A percentile compares a stretch with the other conserved stretches of the same genome.
These are phyloP conservation scores for Globicephala melas DNA, from an alignment of 2,113 vertebrate species.

Conservation along the genomic window DNA sequence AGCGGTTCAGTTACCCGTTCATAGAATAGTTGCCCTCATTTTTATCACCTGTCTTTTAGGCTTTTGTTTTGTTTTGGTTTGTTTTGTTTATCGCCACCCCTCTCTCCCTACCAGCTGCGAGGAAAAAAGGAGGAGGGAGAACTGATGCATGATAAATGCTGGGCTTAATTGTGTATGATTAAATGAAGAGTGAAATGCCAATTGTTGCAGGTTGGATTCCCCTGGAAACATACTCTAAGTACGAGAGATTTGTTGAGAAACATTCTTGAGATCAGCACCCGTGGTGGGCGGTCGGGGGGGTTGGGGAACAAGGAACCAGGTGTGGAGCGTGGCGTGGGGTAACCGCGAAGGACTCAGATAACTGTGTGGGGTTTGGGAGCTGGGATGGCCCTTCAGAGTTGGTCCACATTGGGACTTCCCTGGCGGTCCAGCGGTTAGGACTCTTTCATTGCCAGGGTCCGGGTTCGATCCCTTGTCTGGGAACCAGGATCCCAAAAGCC, in stretches of 20 bases:
- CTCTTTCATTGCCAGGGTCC: background rate
- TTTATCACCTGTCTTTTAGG: background rate
- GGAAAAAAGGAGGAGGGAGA: background rate
- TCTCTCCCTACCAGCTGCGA: background rate
- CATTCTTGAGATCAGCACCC: background rate
- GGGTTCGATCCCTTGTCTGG: background rate
- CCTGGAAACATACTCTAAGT: background rate
- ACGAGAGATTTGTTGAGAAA: background rate
- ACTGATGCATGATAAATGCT: background rate
- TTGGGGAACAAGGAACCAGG: background rate
- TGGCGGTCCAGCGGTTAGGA: background rate
- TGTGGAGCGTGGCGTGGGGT: accelerated
- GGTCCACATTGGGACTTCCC: accelerated
- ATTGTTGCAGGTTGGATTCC: background rate
- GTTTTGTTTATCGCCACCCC: background rate
- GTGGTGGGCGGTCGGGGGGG: accelerated
- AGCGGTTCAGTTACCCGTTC: background rate
- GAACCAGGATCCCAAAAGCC: background rate
- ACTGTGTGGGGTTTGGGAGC: background rate
- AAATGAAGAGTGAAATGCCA: background rate
- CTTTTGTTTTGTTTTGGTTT: background rate
- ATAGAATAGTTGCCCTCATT: background rate
- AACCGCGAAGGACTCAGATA: background rate
- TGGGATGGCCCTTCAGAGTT: background rate
- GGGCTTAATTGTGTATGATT: background rate